Evolutionary conservation across 2,888 invertebrate genomes (phyloP), one percentile per base, ranked within the genome.

Genomic region (Caenorhabditis japonica): DNA sequence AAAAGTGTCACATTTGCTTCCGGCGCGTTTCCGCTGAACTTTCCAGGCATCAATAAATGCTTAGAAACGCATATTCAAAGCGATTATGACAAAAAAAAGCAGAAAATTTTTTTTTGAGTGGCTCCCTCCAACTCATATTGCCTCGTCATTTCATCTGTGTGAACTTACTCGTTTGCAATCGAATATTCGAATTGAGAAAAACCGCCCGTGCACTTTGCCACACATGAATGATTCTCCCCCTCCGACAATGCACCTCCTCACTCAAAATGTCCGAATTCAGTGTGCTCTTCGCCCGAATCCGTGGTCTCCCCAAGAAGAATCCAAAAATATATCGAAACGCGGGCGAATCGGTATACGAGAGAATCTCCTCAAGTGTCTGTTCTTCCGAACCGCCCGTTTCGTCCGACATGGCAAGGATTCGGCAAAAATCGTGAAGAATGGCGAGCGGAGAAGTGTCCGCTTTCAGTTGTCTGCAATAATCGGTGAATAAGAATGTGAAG

Each of bases 141-240:
- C n/a, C n/a, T n/a, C n/a, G n/a, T n/a, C n/a, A n/a, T n/a, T n/a
- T n/a, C n/a, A n/a, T n/a, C n/a, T n/a, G n/a, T n/a, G n/a, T n/a
- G 21, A 23, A 53, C 64, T 59, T 43, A 81, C 81, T 73, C 34
- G 64, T 78, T 15, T 76, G 73, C 25, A 81, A 52, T 25, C 81
- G 36, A 41, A 81, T 74, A 12, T 72, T 77, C 19, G 76, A 76
- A 58, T 81, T 79, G 62, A 72, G 77, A 13, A 81, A 69, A 10
- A 80, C 61, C 15, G 77, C 77, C 36, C 69, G 59, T 15, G 64
- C 58, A 56, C 77, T 64, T 2, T 27, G 68, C 81, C 81, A 81
- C 17, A 52, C 77, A 17, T 73, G 76, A 19, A 81, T 49, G 19
- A 81, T 30, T 41, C 71, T 74, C 8, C 81, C 81, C 39, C 73